Base-by-base conservation (phyloP, 2,113 vertebrate species). In the Eublepharis macularius region DNA sequence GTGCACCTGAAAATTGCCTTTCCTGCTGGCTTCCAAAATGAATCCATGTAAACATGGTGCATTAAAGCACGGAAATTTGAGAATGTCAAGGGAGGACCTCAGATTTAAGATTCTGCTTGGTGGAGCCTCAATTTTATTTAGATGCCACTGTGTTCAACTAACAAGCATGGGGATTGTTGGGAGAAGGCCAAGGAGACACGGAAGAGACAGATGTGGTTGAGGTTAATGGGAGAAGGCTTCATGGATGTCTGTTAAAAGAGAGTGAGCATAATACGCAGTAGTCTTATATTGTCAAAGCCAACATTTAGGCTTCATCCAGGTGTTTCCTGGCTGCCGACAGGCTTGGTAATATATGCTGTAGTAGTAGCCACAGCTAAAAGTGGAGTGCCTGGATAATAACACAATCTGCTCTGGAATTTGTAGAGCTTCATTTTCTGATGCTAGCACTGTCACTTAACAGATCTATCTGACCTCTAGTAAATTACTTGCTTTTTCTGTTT, bases 11-110 rank as follows among this genome's bases (percentile, higher is more conserved):
- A 93, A 91, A 89, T 45, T 7, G 69, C 74, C 82, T 89, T 85
- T 70, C 94, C 91, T 79, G 29, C 73, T 91, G 87, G 83, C 90
- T 88, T 85, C 73, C 91, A 86, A 92, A 94, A 49, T 86, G 87
- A 81, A 66, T 47, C 3, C 70, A 88, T 83, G 87, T 90, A 93
- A 93, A 92, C 26, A 87, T 73, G 86, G 84, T 13, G 69, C 83
- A 32, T 85, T 91, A 90, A 93, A 90, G 86, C 90, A 36, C 76
- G 9, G 16, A 85, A 89, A 86, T 91, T 81, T 65, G 80, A 85
- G 86, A 74, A 88, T 78, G 87, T 1, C 86, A 70, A 49, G 91
- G 88, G 80, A 95, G 83, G 77, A 41, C 24, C 83, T 70, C 41
- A 9, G 49, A 82, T 88, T 89, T 75, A 81, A 91, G 68, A 4